Base-by-base conservation (phyloP, 2,797 vertebrate species). In the Enteromius afrohamiltoni region DNA sequence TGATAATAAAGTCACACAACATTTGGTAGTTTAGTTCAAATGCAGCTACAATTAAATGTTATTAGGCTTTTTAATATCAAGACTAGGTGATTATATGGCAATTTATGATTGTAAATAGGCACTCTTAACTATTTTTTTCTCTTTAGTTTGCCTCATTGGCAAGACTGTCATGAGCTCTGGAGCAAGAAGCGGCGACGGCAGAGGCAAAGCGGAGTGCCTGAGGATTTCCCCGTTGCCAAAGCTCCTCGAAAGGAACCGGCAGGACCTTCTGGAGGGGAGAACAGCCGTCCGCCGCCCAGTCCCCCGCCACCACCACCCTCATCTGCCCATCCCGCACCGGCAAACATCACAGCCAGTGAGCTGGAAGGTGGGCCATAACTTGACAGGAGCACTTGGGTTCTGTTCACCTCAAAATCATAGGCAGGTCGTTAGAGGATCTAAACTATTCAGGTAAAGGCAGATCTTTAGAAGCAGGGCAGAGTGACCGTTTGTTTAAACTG, bases 91-190 rank as follows among this genome's bases (percentile, higher is more conserved):
- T 37, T 74, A 4, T 51, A 47, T 37, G 19, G 34, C 2, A 3
- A 16, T 6, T 68, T 69, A 16, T 47, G 19, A 9, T 75, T 34
- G 31, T 37, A 19, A 67, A 42, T 60, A 8, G 2, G 26, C 53
- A 42, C 37, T 37, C 2, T 0, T 53, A 21, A n/a, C 9, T 16
- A 7, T 37, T 31, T 21, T 55, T 77, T 51, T 78, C 37, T 23
- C 34, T 70, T 34, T 89, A 99, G 97, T 92, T 96, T 99, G 83
- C 98, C 98, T 67, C 97, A 96, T 90, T 97, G 97, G 93, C 98
- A 99, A 91, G 98, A 99, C 88, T 99, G 98, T 88, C 98, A 99
- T 14, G 98, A 99, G 93, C 93, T 99, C 77, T 99, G 98, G 98
- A 99, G 97, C 91, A 99, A 99, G 93, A 99, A 98, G 88, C 95